Conservation (phyloP, 2,797 vertebrate genomes). For the Enteromius argenteus region DNA sequence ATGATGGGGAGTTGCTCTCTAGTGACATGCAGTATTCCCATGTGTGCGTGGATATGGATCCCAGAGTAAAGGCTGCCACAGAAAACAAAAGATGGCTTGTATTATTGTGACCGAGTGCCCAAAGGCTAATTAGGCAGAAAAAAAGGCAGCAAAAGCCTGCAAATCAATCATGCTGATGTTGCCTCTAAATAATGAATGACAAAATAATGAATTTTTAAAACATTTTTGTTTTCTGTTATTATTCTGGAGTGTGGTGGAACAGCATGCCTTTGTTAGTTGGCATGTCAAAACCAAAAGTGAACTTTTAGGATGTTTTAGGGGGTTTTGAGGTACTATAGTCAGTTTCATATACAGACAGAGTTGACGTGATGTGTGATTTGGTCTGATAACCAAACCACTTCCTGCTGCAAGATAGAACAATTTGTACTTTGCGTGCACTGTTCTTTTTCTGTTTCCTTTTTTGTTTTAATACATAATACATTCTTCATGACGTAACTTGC, state of each 20-base stretch:
- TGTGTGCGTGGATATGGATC: constrained; percentile 66
- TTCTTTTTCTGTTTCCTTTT: constrained; percentile 59
- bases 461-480: background rate
- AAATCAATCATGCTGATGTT: constrained; percentile 74
- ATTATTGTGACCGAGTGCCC: constrained; percentile 68
- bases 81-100: constrained; percentile 78
- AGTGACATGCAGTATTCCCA: constrained; percentile 71
- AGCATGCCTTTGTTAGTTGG: background rate
- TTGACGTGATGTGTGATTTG: constrained; percentile 58
- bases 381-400: constrained; percentile 74
- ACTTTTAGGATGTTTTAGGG: constrained; percentile 19
- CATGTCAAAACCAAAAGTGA: constrained; percentile 5
- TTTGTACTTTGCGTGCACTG: constrained; percentile 64
- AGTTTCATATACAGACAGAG: background rate
- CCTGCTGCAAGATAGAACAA: constrained; percentile 73
- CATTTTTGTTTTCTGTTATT: constrained; percentile 30
- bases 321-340: background rate
- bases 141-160: constrained; percentile 65
- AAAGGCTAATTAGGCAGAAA: constrained; percentile 63
- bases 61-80: constrained; percentile 63
- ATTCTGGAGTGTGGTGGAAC: constrained; percentile 24
- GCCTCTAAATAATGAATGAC: constrained; percentile 67
- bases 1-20: constrained; percentile 69
- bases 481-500: background rate
- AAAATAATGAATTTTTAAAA: constrained; percentile 51